These are phyloP conservation scores for Catostomus latipinnis DNA, from an alignment of 2,797 vertebrate genomes.

Conservation along the genomic window DNA sequence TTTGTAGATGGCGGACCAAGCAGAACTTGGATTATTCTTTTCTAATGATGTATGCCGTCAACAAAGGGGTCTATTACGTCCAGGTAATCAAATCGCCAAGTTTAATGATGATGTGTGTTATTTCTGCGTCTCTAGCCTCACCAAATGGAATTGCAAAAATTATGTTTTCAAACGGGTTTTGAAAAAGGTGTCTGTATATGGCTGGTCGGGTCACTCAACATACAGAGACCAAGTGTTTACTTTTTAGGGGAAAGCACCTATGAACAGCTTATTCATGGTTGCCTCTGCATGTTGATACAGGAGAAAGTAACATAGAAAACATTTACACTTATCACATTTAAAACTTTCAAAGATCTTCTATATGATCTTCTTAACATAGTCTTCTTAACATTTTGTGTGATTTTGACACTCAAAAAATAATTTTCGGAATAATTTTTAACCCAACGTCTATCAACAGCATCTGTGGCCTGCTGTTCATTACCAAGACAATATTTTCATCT, in stretches of 20 bases:
- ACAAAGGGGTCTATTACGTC: slow-evolving; percentile 95
- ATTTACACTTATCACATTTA: too few species aligned
- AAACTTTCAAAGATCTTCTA: too few species aligned
- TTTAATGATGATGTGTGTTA: not conserved
- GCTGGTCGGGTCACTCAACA: too few species aligned
- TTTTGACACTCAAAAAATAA: not conserved
- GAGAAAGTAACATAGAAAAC: too few species aligned
- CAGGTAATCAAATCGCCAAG: slow-evolving; percentile 79
- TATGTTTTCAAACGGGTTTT: not conserved
- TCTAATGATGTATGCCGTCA: slow-evolving; percentile 99
- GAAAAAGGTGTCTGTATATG: too few species aligned
- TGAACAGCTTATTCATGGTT: too few species aligned
- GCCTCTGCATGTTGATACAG: too few species aligned
- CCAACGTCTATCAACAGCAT: not conserved
- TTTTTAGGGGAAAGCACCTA: too few species aligned
- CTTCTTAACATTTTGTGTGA: not conserved
- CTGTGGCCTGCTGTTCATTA: not conserved
- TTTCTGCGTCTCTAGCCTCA: not conserved
- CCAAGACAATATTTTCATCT: not conserved
- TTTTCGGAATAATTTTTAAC: not conserved
- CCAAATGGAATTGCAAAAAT: not conserved
- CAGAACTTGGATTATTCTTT: slow-evolving; percentile 99
- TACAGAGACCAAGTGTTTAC: too few species aligned
- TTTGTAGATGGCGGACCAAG: slow-evolving; percentile 95
- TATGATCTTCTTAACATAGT: too few species aligned